Percentiles rank a stretch among this genome's conserved stretches.
Conservation (phyloP, 1,140 invertebrate genomes). For the Brachionus rotundiformis region DNA sequence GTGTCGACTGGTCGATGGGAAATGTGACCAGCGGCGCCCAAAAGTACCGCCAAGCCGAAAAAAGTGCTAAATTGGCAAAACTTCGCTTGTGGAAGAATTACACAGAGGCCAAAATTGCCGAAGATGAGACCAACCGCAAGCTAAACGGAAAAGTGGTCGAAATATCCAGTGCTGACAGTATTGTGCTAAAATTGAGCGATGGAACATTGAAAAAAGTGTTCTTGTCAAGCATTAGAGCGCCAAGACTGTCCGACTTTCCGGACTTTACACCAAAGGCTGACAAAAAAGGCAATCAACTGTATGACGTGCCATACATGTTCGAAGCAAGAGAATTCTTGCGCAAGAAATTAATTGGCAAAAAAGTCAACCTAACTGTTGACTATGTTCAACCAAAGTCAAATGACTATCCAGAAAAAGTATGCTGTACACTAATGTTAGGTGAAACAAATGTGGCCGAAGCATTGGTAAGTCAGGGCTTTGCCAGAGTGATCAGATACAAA, state of each 20-base stretch:
- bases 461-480: slow-evolving; percentile 85
- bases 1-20: slow-evolving; percentile 94
- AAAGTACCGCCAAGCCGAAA: slow-evolving; percentile 80
- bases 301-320: slow-evolving; percentile 96
- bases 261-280: slow-evolving; percentile 53
- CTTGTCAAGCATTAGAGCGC: slow-evolving; percentile 88
- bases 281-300: slow-evolving; percentile 73
- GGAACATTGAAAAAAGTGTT: slow-evolving; percentile 86
- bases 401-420: slow-evolving; percentile 89
- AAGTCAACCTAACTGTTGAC: slow-evolving; percentile 84
- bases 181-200: slow-evolving; percentile 78
- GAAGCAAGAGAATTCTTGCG: slow-evolving; percentile 94
- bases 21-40: slow-evolving; percentile 79
- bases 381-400: slow-evolving; percentile 92
- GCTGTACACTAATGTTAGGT: slow-evolving; percentile 78
- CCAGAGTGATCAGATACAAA: slow-evolving; percentile 85
- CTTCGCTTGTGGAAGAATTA: slow-evolving; percentile 85
- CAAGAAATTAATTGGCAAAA: slow-evolving; percentile 93
- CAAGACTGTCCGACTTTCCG: slow-evolving; percentile 65
- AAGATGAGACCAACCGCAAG: slow-evolving; percentile 51
- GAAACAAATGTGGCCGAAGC: slow-evolving; percentile 85
- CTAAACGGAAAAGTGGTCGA: slow-evolving; percentile 69
- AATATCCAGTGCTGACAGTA: slow-evolving; percentile 87
- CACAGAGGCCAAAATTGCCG: slow-evolving; percentile 56
- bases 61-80: slow-evolving; percentile 81